A percentile compares a stretch with the other conserved stretches of the same genome.
These are phyloP conservation scores for Paratrypauchen microcephalus DNA, from an alignment of 2,797 vertebrate species.

Conservation along the genomic window DNA sequence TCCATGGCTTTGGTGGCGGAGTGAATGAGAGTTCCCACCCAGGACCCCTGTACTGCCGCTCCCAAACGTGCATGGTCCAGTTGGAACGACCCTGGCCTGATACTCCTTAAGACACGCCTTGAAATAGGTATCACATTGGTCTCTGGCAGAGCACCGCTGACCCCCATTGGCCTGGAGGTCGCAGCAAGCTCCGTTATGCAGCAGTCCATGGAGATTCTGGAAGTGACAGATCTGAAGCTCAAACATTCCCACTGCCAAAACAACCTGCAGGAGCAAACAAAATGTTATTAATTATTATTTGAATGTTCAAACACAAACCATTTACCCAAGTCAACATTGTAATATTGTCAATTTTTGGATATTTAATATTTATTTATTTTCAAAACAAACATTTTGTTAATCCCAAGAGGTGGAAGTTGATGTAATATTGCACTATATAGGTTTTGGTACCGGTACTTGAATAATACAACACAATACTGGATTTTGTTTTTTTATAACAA, in stretches of 20 bases:
- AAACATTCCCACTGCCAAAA: conserved; percentile 73
- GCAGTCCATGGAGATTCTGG: conserved; percentile 74
- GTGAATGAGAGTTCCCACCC: conserved; percentile 76
- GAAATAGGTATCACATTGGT: conserved; percentile 81
- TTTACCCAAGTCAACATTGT: too few relatives aligned
- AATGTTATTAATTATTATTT: neutral
- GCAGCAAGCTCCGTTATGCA: conserved; percentile 79
- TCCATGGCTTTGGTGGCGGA: conserved; percentile 60
- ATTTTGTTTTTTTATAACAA: too few relatives aligned
- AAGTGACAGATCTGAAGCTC: conserved; percentile 81
- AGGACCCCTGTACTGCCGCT: conserved; percentile 72
- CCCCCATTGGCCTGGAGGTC: conserved; percentile 65
- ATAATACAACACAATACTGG: too few relatives aligned
- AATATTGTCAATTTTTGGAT: too few relatives aligned
- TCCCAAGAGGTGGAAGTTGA: too few relatives aligned
- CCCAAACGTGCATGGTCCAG: conserved; percentile 79
- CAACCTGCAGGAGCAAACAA: conserved; percentile 54
- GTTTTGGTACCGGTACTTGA: too few relatives aligned
- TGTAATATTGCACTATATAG: too few relatives aligned
- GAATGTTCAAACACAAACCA: neutral
- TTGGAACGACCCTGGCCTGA: conserved; percentile 74
- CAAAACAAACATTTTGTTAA: neutral
- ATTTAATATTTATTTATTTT: neutral
- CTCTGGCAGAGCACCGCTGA: conserved; percentile 69
- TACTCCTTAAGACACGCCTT: conserved; percentile 84